Conservation (phyloP, 2,113 vertebrate species). For the Lophotis ruficrista region DNA sequence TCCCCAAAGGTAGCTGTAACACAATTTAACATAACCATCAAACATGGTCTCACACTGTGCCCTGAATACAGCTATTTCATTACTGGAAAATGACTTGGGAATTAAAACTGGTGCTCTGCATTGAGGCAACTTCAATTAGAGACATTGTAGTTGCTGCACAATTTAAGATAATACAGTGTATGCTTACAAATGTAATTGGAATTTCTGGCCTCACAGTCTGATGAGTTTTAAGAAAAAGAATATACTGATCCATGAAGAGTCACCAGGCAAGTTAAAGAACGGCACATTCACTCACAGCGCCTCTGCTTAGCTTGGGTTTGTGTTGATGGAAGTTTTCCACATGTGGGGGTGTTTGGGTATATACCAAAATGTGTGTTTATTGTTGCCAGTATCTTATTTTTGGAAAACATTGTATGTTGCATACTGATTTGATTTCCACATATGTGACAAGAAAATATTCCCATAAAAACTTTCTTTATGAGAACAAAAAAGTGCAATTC, state of each 20-base stretch:
- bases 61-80: conserved; percentile 56
- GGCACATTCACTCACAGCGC: neutral
- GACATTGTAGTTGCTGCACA: conserved; percentile 34
- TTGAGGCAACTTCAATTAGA: conserved; percentile 51
- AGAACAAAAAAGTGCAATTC: neutral
- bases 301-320: neutral
- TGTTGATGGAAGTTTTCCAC: neutral
- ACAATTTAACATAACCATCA: conserved; percentile 34
- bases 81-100: conserved; percentile 53
- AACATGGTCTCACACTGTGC: conserved; percentile 33
- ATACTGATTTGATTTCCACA: neutral
- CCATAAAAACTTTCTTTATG: neutral
- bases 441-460: neutral
- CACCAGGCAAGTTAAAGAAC: conserved; percentile 26
- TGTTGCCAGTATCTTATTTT: neutral
- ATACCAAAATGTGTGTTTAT: neutral
- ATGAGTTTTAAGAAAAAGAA: conserved; percentile 42
- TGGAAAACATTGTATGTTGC: neutral
- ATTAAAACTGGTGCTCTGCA: conserved; percentile 56
- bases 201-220: conserved; percentile 42
- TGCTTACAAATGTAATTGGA: conserved; percentile 44
- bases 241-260: neutral
- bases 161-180: conserved; percentile 45
- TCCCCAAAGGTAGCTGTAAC: conserved; percentile 7
- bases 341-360: neutral